Base-by-base conservation (phyloP, 1,140 invertebrate species). In the Ptiloglossa arizonensis region DNA sequence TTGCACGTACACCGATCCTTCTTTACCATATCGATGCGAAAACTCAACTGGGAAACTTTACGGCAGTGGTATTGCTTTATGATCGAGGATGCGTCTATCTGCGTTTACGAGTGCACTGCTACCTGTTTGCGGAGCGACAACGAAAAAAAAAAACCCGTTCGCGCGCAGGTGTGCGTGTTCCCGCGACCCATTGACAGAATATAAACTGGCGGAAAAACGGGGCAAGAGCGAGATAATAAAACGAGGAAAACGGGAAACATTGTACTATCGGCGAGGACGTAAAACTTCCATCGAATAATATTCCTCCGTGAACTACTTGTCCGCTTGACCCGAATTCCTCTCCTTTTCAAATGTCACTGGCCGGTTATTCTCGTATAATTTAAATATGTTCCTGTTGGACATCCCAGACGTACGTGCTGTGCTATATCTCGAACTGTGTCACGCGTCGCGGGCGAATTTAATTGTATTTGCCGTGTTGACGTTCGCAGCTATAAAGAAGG, bases 41-140 rank as follows among this genome's bases (percentile, higher is more conserved):
- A 48, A 59, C n/a, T 44, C 5, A 6, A 22, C 32, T 6, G 6
- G 0, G 29, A 41, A 46, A 44, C 44, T 78, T 78, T 63, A 78
- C 3, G 50, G 27, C 17, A 17, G 9, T 27, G 48, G 64, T 67
- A 72, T 67, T 22, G n/a, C 27, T 79, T 79, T 82, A 79, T 41
- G 80, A 64, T 67, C 50, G 38, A 52, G 60, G 54, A 82, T 46
- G 29, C 57, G 41, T 32, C 38, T 27, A 57, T 15, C 13, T 54
- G 15, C 24, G 13, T 73, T 72, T 68, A 32, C 32, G 66, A 76
- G 54, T 46, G 9, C 17, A 8, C 27, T 68, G 62, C 24, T 44
- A 41, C n/a, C 15, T 79, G 38, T 63, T 70, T 56, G 38, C 35
- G 15, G 0, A 35, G 13, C 17, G 27, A 41, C 15, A 35, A 22